Evolutionary conservation across 2,888 invertebrate species (phyloP).

Genomic region (Pegoplata infirma): DNA sequence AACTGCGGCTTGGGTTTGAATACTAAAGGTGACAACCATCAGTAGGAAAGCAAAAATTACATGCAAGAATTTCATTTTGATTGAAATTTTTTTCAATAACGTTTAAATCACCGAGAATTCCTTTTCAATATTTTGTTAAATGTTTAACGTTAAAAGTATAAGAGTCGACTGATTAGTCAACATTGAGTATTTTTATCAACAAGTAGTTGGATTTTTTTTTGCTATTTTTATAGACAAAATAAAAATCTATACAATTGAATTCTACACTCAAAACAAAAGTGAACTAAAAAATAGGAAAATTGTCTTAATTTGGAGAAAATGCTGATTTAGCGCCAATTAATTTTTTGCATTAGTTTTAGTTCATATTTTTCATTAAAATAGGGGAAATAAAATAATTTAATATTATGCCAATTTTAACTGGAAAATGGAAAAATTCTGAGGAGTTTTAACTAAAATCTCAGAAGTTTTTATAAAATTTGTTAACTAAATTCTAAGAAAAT

Average conservation of each 20-base stretch:
- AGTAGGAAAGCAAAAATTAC: conserved; percentile 60
- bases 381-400: too few relatives aligned
- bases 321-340: too few relatives aligned
- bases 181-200: conserved; percentile 39
- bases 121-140: conserved; percentile 34
- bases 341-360: too few relatives aligned
- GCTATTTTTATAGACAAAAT: conserved; percentile 2
- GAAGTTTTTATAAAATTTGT: too few relatives aligned
- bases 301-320: too few relatives aligned
- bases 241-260: conserved; percentile 16
- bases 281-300: too few relatives aligned
- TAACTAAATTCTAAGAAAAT: too few relatives aligned
- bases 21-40: conserved; percentile 52
- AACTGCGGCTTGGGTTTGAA: conserved; percentile 36
- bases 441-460: too few relatives aligned
- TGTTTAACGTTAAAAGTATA: conserved; percentile 61
- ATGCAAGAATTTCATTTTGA: conserved; percentile 67
- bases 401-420: too few relatives aligned
- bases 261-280: too few relatives aligned
- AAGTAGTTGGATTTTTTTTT: conserved; percentile 18
- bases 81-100: neutral
- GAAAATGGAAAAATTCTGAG: too few relatives aligned
- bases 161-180: conserved; percentile 39
- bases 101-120: neutral
- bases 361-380: too few relatives aligned